Conservation (phyloP, 2,888 invertebrate genomes). For the Lasioglossum oenotherae region DNA sequence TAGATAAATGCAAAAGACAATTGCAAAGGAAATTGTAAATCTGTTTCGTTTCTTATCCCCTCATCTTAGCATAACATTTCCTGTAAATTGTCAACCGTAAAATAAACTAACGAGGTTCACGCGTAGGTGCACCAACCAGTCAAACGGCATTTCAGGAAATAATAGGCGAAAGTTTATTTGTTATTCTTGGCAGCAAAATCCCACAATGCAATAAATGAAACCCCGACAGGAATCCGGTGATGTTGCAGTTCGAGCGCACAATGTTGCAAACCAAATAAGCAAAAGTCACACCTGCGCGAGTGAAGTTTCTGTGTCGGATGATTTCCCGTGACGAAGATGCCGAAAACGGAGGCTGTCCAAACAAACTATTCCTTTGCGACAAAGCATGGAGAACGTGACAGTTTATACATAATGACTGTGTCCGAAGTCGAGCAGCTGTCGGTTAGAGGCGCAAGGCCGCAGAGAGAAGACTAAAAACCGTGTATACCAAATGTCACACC, state of each 20-base stretch:
- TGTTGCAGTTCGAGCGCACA: neutral
- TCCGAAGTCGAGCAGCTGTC: conserved; percentile 66
- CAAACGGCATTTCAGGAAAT: neutral
- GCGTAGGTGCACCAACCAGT: neutral
- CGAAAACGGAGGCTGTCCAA: conserved; percentile 68
- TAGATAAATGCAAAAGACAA: no score
- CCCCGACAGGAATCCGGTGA: neutral
- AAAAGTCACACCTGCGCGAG: conserved; percentile 5
- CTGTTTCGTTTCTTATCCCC: no score
- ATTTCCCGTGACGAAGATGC: conserved; percentile 45
- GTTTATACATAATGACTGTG: conserved; percentile 66
- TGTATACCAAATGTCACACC: conserved; percentile 56
- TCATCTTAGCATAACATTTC: neutral
- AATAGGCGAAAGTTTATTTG: neutral
- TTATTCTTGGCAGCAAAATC: neutral
- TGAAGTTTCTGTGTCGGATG: conserved; percentile 21
- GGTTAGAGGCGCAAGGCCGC: conserved; percentile 32
- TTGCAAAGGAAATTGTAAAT: no score
- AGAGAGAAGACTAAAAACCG: conserved; percentile 57
- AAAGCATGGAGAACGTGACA: conserved; percentile 59
- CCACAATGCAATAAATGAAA: neutral
- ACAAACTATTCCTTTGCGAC: conserved; percentile 58
- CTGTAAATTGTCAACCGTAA: neutral
- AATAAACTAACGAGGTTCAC: neutral
- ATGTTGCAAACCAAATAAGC: neutral